These are phyloP conservation scores for Andrena praecox DNA, from an alignment of 2,888 invertebrate genomes.

Conservation along the genomic window DNA sequence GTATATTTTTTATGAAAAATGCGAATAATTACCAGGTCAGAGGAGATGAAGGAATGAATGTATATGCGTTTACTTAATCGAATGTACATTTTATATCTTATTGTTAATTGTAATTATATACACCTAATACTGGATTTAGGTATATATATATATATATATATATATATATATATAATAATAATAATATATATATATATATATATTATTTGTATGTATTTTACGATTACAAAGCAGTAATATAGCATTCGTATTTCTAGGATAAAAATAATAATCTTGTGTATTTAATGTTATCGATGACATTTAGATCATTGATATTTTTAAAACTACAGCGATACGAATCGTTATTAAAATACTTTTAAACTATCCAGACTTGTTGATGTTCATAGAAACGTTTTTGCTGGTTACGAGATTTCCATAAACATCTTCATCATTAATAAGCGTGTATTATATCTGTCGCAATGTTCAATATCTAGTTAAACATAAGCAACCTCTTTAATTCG, in stretches of 20 bases:
- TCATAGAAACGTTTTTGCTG: constrained; percentile 39
- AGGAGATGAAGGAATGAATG: constrained; percentile 46
- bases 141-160: constrained; percentile 36
- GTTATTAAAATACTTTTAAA: constrained; percentile 43
- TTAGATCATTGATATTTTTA: constrained; percentile 43
- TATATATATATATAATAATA: constrained; percentile 42
- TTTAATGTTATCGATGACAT: constrained; percentile 54
- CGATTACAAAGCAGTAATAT: constrained; percentile 48
- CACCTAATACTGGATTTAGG: constrained; percentile 38
- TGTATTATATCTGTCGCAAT: constrained; percentile 46
- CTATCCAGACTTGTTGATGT: constrained; percentile 39
- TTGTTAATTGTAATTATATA: constrained; percentile 66
- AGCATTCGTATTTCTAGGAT: constrained; percentile 57
- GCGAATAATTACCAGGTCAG: constrained; percentile 68
- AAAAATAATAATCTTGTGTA: constrained; percentile 36
- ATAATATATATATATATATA: constrained; percentile 32
- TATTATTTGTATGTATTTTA: constrained; percentile 60
- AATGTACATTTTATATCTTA: constrained; percentile 73
- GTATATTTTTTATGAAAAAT: constrained; percentile 65
- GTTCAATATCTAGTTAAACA: constrained; percentile 40
- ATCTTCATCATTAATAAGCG: constrained; percentile 40
- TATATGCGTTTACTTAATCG: constrained; percentile 70
- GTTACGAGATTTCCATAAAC: constrained; percentile 41
- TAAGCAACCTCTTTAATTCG: constrained; percentile 55
- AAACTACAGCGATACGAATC: constrained; percentile 27